These are phyloP conservation scores for Polyergus mexicanus DNA, from an alignment of 1,140 invertebrate species.

Conservation along the genomic window DNA sequence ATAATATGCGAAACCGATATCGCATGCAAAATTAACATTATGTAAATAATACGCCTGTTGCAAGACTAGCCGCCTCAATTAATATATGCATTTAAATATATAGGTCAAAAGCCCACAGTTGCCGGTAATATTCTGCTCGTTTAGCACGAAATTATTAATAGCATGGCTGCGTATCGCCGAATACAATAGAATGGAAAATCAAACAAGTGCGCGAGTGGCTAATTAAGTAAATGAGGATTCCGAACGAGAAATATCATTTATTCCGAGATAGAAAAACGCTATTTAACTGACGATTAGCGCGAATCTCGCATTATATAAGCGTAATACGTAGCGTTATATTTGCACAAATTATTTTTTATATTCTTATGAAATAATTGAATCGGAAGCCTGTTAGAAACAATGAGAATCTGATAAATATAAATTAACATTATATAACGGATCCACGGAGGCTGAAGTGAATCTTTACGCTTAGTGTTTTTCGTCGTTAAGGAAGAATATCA, in stretches of 20 bases:
- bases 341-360: background rate
- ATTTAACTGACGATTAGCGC: background rate
- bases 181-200: conserved; percentile 6
- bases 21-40: conserved; percentile 1
- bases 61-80: background rate
- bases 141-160: conserved; percentile 18
- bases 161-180: background rate
- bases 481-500: conserved; percentile 66
- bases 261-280: background rate
- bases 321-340: background rate
- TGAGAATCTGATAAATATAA: background rate
- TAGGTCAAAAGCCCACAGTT: background rate
- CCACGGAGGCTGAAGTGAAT: conserved; percentile 41
- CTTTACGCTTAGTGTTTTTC: conserved; percentile 64
- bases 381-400: background rate
- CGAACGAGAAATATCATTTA: background rate
- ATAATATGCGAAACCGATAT: background rate
- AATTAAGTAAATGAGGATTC: background rate
- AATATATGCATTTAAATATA: conserved; percentile 24
- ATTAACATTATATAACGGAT: background rate
- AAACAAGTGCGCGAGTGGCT: background rate
- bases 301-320: background rate
- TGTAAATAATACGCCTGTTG: background rate
- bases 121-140: conserved; percentile 8
- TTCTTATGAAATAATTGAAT: background rate